Conservation (phyloP, 2,113 vertebrate species). For the Apus apus region DNA sequence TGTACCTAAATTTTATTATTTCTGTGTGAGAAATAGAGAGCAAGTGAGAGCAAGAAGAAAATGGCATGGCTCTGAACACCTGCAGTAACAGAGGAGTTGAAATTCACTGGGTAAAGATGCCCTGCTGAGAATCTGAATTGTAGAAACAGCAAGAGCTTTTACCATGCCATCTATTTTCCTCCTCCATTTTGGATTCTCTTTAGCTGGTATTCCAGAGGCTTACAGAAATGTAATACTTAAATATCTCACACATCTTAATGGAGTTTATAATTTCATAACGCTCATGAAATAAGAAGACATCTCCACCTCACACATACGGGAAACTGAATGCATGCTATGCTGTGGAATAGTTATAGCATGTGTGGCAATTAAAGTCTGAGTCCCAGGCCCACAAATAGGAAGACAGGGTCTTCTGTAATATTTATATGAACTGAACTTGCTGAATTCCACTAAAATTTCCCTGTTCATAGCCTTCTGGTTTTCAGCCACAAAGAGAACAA, state of each 20-base stretch:
- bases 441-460: not conserved
- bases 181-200: not conserved
- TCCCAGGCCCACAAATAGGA: not conserved
- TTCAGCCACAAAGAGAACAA: not conserved
- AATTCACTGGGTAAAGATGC: constrained; percentile 5
- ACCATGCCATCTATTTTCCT: not conserved
- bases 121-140: constrained; percentile 20
- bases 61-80: not conserved
- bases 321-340: not conserved
- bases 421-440: not conserved
- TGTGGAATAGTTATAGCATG: not conserved
- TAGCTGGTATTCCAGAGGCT: not conserved
- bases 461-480: not conserved
- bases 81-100: not conserved
- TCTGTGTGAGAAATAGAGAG: not conserved
- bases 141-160: constrained; percentile 23
- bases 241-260: not conserved
- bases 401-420: not conserved
- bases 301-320: not conserved
- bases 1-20: not conserved
- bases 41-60: constrained; percentile 15
- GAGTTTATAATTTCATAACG: not conserved
- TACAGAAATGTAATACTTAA: not conserved
- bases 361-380: not conserved
- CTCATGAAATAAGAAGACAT: not conserved